phyloP scores from a whole-genome alignment of 2,113 vertebrate species.

The Turnix velox region DNA sequence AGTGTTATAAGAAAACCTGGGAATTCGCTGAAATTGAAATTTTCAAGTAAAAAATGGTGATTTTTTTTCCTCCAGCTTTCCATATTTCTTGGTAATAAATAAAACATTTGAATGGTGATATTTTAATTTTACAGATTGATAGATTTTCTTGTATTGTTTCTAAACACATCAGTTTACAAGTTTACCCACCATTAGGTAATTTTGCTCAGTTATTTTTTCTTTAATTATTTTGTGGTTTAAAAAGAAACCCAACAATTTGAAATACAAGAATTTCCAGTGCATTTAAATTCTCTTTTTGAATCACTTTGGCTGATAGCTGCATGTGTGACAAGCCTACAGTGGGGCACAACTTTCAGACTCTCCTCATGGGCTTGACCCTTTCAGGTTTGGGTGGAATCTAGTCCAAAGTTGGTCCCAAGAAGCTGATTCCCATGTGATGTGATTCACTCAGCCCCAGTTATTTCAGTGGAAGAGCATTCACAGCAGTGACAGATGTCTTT shows the following conservation, averaged over 20 bases:
- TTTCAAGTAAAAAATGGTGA: background rate
- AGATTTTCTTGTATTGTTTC: background rate
- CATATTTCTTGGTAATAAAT: background rate
- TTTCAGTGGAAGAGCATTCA: background rate
- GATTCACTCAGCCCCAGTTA: background rate
- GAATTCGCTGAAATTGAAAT: background rate
- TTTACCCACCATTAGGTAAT: background rate
- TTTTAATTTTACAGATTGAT: background rate
- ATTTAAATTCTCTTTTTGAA: background rate
- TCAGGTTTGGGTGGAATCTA: background rate
- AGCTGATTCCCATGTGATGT: background rate
- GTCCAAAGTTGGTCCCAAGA: too few species aligned
- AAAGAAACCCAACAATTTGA: rapidly evolving
- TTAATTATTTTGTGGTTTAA: background rate
- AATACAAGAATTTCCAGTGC: background rate
- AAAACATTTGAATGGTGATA: background rate
- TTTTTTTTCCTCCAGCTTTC: background rate
- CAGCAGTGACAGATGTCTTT: background rate
- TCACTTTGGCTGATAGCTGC: background rate
- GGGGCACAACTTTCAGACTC: background rate
- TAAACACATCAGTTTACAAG: background rate
- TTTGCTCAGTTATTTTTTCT: background rate
- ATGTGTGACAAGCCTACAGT: rapidly evolving
- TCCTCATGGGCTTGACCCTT: background rate
- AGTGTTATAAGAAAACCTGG: background rate